phyloP scores from a whole-genome alignment of 2,888 invertebrate species.

The Hyalella azteca region DNA sequence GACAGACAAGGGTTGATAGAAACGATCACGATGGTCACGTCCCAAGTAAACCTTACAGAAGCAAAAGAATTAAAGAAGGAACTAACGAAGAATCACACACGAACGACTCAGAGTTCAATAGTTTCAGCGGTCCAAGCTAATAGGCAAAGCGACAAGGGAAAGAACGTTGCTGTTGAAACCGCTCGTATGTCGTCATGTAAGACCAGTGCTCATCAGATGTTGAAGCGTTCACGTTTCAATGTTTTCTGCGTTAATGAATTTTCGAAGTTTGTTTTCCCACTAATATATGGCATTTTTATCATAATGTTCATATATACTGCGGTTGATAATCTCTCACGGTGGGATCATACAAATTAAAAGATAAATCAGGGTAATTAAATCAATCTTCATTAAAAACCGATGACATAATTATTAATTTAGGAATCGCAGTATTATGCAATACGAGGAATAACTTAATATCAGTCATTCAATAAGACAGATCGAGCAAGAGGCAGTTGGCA shows the following conservation, averaged over 20 bases:
- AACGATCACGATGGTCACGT: not conserved
- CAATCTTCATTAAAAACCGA: no score
- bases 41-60: not conserved
- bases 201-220: not conserved
- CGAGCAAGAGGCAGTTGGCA: no score
- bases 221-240: not conserved
- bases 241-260: not conserved
- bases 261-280: not conserved
- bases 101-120: not conserved
- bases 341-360: no score
- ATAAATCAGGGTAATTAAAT: no score
- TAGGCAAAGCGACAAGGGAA: no score
- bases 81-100: not conserved
- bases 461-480: no score
- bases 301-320: not conserved
- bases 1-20: not conserved
- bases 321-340: not conserved
- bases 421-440: no score
- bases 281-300: not conserved
- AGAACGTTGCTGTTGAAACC: no score
- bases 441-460: no score
- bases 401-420: no score
- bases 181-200: no score
- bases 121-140: not conserved
- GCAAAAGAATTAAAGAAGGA: not conserved